These are phyloP conservation scores for Lepus townsendii DNA, from an alignment of 2,797 vertebrate genomes.

Conservation along the genomic window DNA sequence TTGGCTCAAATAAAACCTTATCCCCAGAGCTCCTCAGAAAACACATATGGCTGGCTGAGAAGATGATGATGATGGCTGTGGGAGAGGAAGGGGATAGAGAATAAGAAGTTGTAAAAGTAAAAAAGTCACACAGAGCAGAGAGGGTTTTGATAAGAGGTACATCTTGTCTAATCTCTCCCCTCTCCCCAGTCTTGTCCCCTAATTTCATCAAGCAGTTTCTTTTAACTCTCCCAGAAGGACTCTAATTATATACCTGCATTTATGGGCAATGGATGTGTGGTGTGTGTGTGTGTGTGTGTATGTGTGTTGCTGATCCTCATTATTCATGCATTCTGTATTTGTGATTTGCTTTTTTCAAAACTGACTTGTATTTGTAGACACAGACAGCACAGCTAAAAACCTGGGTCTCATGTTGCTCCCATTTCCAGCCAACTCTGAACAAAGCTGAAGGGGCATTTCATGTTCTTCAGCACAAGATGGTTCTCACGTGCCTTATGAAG, in stretches of 20 bases:
- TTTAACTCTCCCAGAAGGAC: not conserved
- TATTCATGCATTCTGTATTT: not conserved
- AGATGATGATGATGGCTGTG: not conserved
- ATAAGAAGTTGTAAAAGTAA: not conserved
- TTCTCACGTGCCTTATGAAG: not conserved
- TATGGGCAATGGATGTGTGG: too few relatives aligned
- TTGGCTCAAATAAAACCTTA: slow-evolving; percentile 18
- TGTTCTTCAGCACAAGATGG: not conserved
- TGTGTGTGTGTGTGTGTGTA: too few relatives aligned
- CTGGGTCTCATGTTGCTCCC: not conserved
- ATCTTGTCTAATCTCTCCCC: not conserved
- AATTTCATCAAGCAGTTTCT: not conserved
- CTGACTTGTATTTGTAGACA: not conserved
- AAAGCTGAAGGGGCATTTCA: not conserved
- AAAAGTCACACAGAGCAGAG: not conserved
- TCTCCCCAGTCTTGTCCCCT: not conserved
- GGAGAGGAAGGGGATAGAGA: not conserved
- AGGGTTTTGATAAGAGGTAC: not conserved
- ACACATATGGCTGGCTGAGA: not conserved
- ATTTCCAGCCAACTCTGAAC: not conserved
- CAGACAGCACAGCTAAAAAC: not conserved
- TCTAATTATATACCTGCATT: not conserved
- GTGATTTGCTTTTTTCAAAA: not conserved
- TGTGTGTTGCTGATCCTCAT: not conserved
- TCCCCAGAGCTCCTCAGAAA: slow-evolving; percentile 3